phyloP scores from a whole-genome alignment of 2,113 vertebrate genomes.

The Varanus komodoensis region DNA sequence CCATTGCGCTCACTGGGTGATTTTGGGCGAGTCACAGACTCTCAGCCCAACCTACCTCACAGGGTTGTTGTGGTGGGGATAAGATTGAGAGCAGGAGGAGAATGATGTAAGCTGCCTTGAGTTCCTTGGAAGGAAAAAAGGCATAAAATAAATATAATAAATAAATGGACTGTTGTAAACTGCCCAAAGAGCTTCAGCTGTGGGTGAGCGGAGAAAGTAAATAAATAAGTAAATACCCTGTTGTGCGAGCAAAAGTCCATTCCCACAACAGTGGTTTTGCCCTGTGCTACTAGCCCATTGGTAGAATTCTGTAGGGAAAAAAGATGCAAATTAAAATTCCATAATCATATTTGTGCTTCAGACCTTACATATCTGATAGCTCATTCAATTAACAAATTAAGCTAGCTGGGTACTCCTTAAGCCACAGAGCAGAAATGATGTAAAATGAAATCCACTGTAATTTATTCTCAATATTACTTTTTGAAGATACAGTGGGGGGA shows the following conservation, averaged over 20 bases:
- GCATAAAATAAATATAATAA: no score
- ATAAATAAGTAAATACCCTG: not conserved
- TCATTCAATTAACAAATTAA: not conserved
- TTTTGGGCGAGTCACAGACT: no score
- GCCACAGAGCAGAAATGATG: not conserved
- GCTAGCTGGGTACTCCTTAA: not conserved
- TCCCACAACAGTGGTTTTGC: no score
- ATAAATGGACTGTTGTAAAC: no score
- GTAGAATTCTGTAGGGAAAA: not conserved
- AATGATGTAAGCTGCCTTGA: no score
- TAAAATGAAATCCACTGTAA: not conserved
- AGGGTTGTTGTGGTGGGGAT: no score
- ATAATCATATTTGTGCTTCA: not conserved
- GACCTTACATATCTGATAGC: not conserved
- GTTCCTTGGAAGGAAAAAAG: no score
- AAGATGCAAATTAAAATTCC: not conserved
- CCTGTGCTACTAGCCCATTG: not conserved
- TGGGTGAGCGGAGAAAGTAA: no score
- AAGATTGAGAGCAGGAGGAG: no score
- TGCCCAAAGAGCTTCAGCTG: no score
- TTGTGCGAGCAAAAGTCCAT: not conserved
- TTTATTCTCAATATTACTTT: not conserved
- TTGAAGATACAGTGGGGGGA: slow-evolving; percentile 11
- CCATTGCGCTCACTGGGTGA: no score
- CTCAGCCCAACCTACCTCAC: no score